Evolutionary conservation across 2,113 vertebrate species (phyloP).

Genomic region (Irena cyanogastra): DNA sequence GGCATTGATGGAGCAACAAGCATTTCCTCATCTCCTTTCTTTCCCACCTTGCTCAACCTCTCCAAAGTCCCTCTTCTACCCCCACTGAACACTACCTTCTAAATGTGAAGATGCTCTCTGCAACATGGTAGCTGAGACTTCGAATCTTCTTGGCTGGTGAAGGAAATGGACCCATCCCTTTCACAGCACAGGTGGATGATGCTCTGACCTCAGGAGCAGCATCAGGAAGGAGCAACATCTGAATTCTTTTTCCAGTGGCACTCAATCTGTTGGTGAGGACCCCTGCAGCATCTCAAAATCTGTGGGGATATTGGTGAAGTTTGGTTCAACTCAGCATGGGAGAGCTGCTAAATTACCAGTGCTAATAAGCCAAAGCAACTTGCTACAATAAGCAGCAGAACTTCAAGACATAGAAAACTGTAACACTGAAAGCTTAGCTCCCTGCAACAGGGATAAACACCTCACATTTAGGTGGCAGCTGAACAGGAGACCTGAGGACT

Average conservation of each 20-base stretch:
- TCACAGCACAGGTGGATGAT: background rate
- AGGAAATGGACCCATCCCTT: background rate
- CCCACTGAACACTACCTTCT: background rate
- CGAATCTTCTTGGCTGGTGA: fast-evolving
- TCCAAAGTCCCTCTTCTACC: background rate
- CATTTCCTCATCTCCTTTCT: background rate
- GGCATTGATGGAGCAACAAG: background rate
- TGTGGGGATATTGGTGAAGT: background rate
- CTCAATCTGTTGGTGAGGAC: background rate
- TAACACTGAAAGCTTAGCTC: background rate
- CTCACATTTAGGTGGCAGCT: background rate
- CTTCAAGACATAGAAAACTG: background rate
- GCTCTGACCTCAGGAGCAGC: background rate
- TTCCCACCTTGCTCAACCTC: background rate
- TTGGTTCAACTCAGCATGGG: background rate
- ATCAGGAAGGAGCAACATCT: background rate
- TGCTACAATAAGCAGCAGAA: background rate
- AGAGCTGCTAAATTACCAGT: background rate
- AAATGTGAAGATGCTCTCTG: background rate
- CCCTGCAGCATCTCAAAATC: background rate
- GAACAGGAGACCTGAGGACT: background rate
- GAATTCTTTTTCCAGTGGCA: fast-evolving
- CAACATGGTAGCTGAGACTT: fast-evolving
- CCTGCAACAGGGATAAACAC: background rate
- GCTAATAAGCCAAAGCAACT: background rate